Conservation (phyloP, 2,113 vertebrate species). For the Aegotheles bennettii region DNA sequence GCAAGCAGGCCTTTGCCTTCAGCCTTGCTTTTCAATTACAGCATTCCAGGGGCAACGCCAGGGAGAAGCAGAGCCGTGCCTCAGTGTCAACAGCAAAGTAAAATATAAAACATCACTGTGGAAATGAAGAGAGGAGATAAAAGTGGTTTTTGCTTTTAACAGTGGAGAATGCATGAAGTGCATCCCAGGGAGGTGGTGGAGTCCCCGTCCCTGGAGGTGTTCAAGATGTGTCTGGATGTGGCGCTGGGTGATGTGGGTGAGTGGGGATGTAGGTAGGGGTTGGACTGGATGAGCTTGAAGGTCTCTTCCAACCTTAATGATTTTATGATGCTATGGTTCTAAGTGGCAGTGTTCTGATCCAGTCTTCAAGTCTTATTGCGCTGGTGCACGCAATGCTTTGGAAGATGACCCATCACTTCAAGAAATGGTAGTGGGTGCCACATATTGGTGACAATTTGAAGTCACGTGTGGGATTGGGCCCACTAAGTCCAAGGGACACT, state of each 20-base stretch:
- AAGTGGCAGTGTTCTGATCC: neutral
- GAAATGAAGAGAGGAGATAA: neutral
- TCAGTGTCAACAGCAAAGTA: neutral
- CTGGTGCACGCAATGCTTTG: neutral
- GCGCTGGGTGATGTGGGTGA: too few species aligned
- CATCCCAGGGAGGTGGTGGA: too few species aligned
- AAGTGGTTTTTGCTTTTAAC: neutral
- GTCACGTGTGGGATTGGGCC: neutral
- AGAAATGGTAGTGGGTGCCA: neutral
- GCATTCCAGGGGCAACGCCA: neutral
- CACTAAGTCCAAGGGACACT: neutral
- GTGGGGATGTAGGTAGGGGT: too few species aligned
- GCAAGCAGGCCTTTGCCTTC: neutral
- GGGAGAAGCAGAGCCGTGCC: neutral
- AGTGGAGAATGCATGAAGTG: neutral
- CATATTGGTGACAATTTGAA: neutral
- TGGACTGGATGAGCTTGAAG: too few species aligned
- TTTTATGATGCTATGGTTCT: too few species aligned
- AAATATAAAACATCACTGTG: neutral
- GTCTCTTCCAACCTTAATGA: too few species aligned
- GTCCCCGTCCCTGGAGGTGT: too few species aligned
- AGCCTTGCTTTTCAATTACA: neutral
- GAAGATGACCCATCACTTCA: neutral
- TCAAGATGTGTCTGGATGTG: too few species aligned
- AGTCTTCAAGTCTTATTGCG: neutral